Evolutionary conservation across 2,113 vertebrate genomes (phyloP).

Genomic region (Diadophis punctatus): DNA sequence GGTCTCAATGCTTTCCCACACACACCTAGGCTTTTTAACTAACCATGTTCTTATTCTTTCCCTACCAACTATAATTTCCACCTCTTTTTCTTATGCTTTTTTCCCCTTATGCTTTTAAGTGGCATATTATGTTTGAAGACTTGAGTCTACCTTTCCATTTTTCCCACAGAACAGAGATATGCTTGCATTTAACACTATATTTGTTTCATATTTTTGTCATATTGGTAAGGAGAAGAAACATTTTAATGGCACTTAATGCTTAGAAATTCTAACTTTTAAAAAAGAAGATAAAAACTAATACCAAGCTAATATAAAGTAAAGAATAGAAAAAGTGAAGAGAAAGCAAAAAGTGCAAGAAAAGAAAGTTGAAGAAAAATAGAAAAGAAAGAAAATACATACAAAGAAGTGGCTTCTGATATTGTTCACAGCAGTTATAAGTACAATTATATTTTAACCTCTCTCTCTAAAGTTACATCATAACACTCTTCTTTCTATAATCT

Average conservation of each 20-base stretch:
- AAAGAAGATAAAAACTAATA: background rate
- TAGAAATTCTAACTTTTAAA: background rate
- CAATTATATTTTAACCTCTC: no score
- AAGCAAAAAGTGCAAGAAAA: no score
- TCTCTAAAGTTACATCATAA: no score
- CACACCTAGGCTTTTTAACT: background rate
- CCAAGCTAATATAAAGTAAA: no score
- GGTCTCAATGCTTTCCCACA: background rate
- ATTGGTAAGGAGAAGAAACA: no score
- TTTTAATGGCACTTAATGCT: no score
- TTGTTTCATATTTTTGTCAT: background rate
- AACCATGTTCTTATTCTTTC: background rate
- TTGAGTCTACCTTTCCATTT: background rate
- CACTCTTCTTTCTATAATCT: no score
- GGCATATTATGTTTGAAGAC: background rate
- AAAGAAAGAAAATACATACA: no score
- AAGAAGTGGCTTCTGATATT: no score
- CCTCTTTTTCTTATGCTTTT: background rate
- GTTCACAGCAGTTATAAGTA: no score
- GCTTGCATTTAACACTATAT: background rate
- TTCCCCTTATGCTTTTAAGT: background rate
- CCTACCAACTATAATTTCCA: background rate
- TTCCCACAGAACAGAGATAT: background rate
- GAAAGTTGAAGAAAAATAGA: no score
- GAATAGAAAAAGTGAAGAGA: no score